Conservation (phyloP, 2,888 invertebrate genomes). For the Tenthredo notha region DNA sequence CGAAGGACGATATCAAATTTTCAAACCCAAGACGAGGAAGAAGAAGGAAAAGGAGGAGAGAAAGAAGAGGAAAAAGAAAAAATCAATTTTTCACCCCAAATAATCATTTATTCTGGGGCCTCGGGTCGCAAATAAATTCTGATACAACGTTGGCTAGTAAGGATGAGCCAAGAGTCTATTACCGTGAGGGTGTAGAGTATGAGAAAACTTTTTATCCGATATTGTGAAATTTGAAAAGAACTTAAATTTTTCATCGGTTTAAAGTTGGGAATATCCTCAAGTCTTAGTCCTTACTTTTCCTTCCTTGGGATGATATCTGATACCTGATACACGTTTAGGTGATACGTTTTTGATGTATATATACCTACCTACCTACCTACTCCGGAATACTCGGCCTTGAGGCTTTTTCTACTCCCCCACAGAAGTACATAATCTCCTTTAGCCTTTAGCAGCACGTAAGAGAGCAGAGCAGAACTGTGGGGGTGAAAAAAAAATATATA, state of each 20-base stretch:
- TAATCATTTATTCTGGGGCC: not conserved
- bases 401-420: not conserved
- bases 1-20: not conserved
- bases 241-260: slow-evolving; percentile 22
- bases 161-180: slow-evolving; percentile 31
- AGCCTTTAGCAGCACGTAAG: slow-evolving; percentile 21
- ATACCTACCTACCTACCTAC: not conserved
- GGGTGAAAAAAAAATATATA: not conserved
- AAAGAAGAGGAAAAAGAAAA: not conserved
- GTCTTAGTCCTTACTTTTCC: not conserved
- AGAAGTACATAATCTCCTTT: slow-evolving; percentile 35
- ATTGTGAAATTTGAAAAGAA: slow-evolving; percentile 39
- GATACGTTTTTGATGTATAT: slow-evolving; percentile 27
- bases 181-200: not conserved
- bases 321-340: slow-evolving; percentile 19
- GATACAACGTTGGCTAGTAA: not conserved
- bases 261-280: slow-evolving; percentile 30
- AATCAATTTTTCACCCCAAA: slow-evolving; percentile 23
- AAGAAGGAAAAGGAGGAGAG: not conserved
- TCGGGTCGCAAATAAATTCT: not conserved
- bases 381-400: not conserved
- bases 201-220: slow-evolving; percentile 47
- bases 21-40: not conserved
- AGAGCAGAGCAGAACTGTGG: not conserved
- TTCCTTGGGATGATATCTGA: not conserved